phyloP scores from a whole-genome alignment of 1,140 invertebrate genomes.

The Bombyx mandarina region DNA sequence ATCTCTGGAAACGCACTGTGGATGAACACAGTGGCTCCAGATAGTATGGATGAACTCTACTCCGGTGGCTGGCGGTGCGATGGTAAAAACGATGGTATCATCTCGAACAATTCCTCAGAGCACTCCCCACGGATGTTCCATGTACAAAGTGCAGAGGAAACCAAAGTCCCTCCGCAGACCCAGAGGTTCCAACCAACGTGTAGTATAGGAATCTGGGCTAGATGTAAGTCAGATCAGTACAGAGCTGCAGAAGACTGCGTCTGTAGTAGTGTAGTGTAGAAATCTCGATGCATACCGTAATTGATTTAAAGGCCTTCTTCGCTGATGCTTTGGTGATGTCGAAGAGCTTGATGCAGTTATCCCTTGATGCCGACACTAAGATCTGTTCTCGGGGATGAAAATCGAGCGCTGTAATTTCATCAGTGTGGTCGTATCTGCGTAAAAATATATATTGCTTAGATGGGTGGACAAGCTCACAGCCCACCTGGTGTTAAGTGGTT shows the following conservation, averaged over 20 bases:
- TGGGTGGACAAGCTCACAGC: no score
- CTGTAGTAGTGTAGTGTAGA: no score
- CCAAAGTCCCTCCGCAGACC: neutral
- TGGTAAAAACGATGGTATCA: no score
- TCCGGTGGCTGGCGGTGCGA: no score
- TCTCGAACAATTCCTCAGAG: no score
- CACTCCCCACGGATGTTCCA: no score
- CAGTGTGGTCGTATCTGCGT: constrained; percentile 91
- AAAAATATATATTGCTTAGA: constrained; percentile 1
- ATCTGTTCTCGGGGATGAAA: constrained; percentile 97
- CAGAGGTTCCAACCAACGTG: neutral
- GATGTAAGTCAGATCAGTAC: neutral
- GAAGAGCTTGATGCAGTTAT: constrained; percentile 96
- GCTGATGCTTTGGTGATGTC: constrained; percentile 98
- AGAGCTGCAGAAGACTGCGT: no score
- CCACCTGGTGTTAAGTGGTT: no score
- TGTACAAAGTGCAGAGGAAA: neutral
- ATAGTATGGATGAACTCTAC: no score
- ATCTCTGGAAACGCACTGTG: no score
- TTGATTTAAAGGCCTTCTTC: constrained; percentile 96
- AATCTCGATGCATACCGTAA: constrained; percentile 72
- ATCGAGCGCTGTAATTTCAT: constrained; percentile 96
- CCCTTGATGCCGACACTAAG: constrained; percentile 92
- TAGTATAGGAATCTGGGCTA: neutral
- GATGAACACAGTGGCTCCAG: no score